These are phyloP conservation scores for Lichenostomus cassidix DNA, from an alignment of 2,113 vertebrate species.

Conservation along the genomic window DNA sequence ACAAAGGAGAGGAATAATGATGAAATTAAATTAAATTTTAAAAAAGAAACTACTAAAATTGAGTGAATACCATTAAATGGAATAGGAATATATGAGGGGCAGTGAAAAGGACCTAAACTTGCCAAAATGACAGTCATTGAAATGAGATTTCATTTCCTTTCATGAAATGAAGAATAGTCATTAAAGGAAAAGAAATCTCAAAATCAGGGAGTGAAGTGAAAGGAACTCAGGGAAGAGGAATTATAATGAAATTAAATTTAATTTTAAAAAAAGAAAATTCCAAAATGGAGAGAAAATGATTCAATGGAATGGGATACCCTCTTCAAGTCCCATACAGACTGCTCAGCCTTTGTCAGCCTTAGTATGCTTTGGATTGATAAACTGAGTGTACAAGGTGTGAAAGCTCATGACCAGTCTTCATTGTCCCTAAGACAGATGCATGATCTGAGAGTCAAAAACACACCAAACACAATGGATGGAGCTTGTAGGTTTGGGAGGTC, in stretches of 20 bases:
- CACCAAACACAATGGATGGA: not conserved
- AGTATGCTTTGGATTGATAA: not conserved
- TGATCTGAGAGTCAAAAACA: not conserved
- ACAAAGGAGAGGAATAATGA: too few species aligned
- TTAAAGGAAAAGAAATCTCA: not conserved
- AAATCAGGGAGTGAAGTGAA: accelerated
- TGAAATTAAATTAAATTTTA: not conserved
- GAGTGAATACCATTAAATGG: not conserved
- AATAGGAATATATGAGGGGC: not conserved
- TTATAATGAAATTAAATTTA: not conserved
- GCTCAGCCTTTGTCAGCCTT: not conserved
- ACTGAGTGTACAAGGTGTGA: not conserved
- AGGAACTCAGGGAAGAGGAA: not conserved
- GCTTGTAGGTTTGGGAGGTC: not conserved
- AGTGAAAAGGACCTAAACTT: not conserved
- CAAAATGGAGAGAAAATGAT: not conserved
- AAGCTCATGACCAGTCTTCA: not conserved
- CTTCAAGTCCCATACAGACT: not conserved
- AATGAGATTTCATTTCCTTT: not conserved
- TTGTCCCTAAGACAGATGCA: not conserved
- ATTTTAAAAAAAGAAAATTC: not conserved
- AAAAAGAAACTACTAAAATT: not conserved
- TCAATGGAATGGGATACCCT: not conserved
- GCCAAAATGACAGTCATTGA: accelerated
- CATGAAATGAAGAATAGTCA: not conserved